phyloP scores from a whole-genome alignment of 2,113 vertebrate genomes.

The Dasypus novemcinctus region DNA sequence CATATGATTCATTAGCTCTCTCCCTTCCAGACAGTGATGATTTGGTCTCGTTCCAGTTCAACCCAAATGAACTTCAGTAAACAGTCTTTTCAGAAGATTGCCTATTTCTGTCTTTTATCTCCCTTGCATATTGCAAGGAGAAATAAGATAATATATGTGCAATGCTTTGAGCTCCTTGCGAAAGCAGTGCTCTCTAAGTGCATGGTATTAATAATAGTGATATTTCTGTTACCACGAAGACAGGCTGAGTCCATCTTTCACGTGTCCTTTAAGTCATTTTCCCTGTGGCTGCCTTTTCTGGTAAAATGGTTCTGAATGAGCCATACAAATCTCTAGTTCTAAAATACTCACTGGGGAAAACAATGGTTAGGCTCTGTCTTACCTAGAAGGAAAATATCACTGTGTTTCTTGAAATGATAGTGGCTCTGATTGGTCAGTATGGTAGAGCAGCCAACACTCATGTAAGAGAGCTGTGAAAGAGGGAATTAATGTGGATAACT shows the following conservation, averaged over 20 bases:
- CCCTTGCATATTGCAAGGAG: slow-evolving; percentile 54
- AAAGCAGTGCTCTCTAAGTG: slow-evolving; percentile 68
- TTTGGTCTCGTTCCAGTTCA: slow-evolving; percentile 40
- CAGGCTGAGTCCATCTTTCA: slow-evolving; percentile 71
- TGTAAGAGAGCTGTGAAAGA: background rate
- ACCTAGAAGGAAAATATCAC: background rate
- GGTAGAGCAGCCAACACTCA: background rate
- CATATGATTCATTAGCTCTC: background rate
- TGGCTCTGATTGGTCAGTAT: background rate
- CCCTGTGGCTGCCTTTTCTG: slow-evolving; percentile 70
- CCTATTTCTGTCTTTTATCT: slow-evolving; percentile 53
- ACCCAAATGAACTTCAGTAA: slow-evolving; percentile 13
- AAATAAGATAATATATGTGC: slow-evolving; percentile 73
- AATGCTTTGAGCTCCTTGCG: slow-evolving; percentile 64
- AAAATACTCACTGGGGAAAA: slow-evolving; percentile 69
- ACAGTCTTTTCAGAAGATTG: slow-evolving; percentile 42
- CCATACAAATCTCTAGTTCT: slow-evolving; percentile 70
- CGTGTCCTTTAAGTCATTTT: slow-evolving; percentile 72
- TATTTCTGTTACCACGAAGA: slow-evolving; percentile 76
- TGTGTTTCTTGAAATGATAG: background rate
- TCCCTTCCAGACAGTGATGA: background rate
- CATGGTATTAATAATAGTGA: slow-evolving; percentile 77
- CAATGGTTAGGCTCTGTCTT: slow-evolving; percentile 5
- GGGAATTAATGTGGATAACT: background rate
- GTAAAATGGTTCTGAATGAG: slow-evolving; percentile 67